Conservation (phyloP, 1,140 invertebrate genomes). For the Drosophila watanabei region DNA sequence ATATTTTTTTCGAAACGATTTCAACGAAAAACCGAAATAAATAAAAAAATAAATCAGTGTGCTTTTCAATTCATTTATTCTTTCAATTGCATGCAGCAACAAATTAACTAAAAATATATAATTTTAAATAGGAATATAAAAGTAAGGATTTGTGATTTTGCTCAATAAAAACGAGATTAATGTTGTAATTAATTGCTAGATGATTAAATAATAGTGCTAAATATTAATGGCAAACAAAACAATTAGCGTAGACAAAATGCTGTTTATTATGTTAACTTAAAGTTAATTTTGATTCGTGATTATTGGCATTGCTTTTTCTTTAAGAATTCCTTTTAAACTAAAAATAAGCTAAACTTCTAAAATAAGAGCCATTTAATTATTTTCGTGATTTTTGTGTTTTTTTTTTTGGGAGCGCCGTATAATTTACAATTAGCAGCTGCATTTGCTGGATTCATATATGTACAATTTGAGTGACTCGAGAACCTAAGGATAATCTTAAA, state of each 20-base stretch:
- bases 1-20: slow-evolving; percentile 1
- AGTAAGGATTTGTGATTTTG: slow-evolving; percentile 7
- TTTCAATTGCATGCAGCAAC: slow-evolving; percentile 27
- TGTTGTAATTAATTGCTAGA: slow-evolving; percentile 50
- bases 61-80: slow-evolving; percentile 45
- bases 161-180: slow-evolving; percentile 61
- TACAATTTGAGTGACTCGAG: slow-evolving; percentile 51
- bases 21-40: slow-evolving; percentile 15
- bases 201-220: slow-evolving; percentile 67
- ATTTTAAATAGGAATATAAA: slow-evolving; percentile 51
- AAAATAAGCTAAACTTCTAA: slow-evolving; percentile 61
- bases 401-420: slow-evolving; percentile 50
- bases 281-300: slow-evolving; percentile 75
- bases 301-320: slow-evolving; percentile 75
- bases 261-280: slow-evolving; percentile 67
- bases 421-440: slow-evolving; percentile 73
- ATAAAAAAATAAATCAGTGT: slow-evolving; percentile 21
- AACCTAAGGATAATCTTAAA: slow-evolving; percentile 45
- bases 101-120: slow-evolving; percentile 62
- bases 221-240: slow-evolving; percentile 73
- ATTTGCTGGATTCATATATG: slow-evolving; percentile 56
- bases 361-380: slow-evolving; percentile 30
- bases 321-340: slow-evolving; percentile 62
- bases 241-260: slow-evolving; percentile 51
- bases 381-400: slow-evolving; percentile 11